A percentile compares a stretch with the other conserved stretches of the same genome.
phyloP scores from a whole-genome alignment of 2,888 invertebrate species.

The Xiphydria camelus region DNA sequence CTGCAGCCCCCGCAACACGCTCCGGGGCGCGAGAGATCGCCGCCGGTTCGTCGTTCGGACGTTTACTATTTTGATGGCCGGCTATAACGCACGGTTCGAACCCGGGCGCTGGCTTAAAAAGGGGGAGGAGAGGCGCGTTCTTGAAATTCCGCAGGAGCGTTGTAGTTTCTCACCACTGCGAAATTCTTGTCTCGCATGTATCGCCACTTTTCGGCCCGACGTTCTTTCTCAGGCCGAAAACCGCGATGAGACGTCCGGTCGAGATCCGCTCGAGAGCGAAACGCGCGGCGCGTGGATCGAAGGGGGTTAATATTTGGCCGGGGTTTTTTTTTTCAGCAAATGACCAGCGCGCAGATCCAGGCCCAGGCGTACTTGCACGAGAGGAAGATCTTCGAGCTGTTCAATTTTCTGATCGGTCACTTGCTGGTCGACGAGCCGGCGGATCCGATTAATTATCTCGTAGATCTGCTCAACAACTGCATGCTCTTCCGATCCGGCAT shows the following conservation, averaged over 20 bases:
- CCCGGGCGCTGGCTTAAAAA: no score
- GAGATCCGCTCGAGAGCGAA: no score
- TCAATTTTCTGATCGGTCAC: conserved; percentile 58
- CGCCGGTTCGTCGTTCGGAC: not conserved
- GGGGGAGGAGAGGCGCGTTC: not conserved
- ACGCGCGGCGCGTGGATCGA: no score
- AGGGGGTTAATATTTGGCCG: no score
- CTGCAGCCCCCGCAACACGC: no score
- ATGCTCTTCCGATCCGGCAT: conserved; percentile 57
- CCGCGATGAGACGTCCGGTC: no score
- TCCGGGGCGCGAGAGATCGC: no score
- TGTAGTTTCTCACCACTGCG: not conserved
- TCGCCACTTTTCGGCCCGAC: no score
- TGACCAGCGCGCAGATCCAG: conserved; percentile 42
- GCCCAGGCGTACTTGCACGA: conserved; percentile 54
- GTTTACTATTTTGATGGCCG: no score
- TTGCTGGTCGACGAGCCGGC: conserved; percentile 54
- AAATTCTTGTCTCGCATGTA: not conserved
- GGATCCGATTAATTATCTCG: conserved; percentile 57
- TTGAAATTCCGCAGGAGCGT: not conserved
- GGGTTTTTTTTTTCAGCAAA: conserved; percentile 20
- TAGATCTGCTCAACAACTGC: conserved; percentile 57
- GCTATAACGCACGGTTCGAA: no score
- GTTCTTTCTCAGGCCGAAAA: no score
- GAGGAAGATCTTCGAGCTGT: conserved; percentile 57